Base-by-base conservation (phyloP, 2,113 vertebrate species). In the Hyaena hyaena region DNA sequence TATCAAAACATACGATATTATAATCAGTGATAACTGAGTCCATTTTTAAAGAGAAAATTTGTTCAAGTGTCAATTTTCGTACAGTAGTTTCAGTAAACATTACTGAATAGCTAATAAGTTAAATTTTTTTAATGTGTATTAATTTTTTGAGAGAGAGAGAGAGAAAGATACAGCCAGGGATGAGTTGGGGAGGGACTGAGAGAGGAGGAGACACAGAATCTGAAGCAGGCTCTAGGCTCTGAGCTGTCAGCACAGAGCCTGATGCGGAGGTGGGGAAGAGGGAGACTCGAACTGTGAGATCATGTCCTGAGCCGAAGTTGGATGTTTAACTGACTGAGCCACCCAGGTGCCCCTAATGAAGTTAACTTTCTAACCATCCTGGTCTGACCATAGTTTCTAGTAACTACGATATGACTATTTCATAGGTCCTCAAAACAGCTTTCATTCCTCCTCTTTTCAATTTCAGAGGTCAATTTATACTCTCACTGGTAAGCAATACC, bases 51-150 rank as follows among this genome's bases (percentile, higher is more conserved):
- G 11, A 79, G 10, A 90, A 94, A 82, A 11, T 61, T 74, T 74
- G 95, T 82, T 88, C 94, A 97, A 96, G 84, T 68, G 31, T 88
- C 45, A 90, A 80, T 77, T 93, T 96, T 76, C 45, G 83, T 76
- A 71, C 31, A 28, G 89, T n/a, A 55, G 39, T 39, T 39, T 39
- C 6, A 61, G 39, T 48, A 94, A 88, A 45, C 50, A 93, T 68
- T 87, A 88, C 48, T 83, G 8, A n/a, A 94, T 48, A 31, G 28
- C 74, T 65, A 93, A 89, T 26, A 91, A 95, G 45, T 92, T 65
- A 94, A 58, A 84, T 53, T 21, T 58, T 58, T 58, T 58, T 58
- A 58, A 61, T 61, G 58, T 61, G 21, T 23, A 61, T 61, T 61
- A 19, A 61, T 61, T 61, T 21, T 61, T 61, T 61, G 53, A 16